These are phyloP conservation scores for Psilopsiagon aurifrons DNA, from an alignment of 2,113 vertebrate species.

Conservation along the genomic window DNA sequence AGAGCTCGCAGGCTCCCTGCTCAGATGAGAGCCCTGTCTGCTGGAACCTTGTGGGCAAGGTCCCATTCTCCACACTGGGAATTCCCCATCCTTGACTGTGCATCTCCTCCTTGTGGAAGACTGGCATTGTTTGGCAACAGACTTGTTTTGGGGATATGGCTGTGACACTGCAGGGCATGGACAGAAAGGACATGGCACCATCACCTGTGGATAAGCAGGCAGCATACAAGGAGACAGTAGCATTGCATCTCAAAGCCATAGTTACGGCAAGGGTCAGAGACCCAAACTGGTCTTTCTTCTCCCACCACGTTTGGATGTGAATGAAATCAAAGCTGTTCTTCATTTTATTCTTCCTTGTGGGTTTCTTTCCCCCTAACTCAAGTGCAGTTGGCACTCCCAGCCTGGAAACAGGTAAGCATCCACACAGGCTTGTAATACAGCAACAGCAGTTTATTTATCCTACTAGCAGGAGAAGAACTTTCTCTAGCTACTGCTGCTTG, in stretches of 20 bases:
- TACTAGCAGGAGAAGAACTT: background rate
- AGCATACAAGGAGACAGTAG: background rate
- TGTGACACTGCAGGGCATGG: background rate
- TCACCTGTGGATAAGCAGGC: background rate
- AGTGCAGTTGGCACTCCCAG: background rate
- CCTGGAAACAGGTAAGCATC: constrained; percentile 53
- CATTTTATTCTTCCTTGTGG: background rate
- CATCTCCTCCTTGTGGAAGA: background rate
- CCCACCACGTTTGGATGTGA: background rate
- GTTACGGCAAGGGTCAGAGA: background rate
- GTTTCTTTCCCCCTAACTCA: background rate
- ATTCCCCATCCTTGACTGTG: background rate
- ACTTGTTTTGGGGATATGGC: background rate
- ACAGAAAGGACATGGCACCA: background rate
- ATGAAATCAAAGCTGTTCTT: background rate
- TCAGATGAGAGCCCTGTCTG: background rate
- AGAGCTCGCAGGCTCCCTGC: background rate
- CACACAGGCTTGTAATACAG: background rate
- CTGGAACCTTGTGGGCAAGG: background rate
- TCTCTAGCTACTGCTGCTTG: background rate
- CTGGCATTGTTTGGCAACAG: background rate
- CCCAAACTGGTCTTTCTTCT: background rate
- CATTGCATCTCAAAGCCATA: background rate
- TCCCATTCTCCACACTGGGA: background rate
- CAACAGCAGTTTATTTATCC: background rate